These are phyloP conservation scores for Gila robusta DNA, from an alignment of 2,797 vertebrate genomes.

Conservation along the genomic window DNA sequence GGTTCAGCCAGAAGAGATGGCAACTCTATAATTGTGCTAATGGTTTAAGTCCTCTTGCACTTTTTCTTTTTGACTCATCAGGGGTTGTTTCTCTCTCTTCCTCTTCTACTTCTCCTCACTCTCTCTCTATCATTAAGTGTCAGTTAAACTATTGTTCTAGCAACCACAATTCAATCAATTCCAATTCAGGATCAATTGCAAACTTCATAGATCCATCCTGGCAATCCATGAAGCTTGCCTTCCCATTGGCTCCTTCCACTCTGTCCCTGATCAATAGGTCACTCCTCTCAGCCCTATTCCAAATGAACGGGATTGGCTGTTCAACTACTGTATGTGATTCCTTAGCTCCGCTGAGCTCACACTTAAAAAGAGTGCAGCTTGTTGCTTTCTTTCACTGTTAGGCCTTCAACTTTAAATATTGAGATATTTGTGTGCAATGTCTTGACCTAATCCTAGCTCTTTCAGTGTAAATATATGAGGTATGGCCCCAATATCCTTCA, in stretches of 20 bases:
- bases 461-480: neutral
- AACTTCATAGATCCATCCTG: constrained; percentile 18
- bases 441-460: neutral
- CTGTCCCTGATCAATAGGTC: constrained; percentile 47
- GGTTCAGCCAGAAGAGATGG: neutral
- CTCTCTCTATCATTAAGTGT: constrained; percentile 34
- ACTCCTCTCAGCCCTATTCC: constrained; percentile 46
- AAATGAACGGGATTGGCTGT: constrained; percentile 39
- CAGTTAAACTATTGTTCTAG: constrained; percentile 49
- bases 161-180: constrained; percentile 58
- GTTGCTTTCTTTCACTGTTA: constrained; percentile 3
- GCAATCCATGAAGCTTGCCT: constrained; percentile 39
- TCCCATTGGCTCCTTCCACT: constrained; percentile 37
- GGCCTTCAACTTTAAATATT: neutral
- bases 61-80: constrained; percentile 39
- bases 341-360: constrained; percentile 4
- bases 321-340: constrained; percentile 33
- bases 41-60: constrained; percentile 47
- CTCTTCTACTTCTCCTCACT: neutral
- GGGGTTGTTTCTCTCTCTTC: neutral
- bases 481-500: neutral
- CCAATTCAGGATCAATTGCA: constrained; percentile 48
- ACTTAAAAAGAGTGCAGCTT: neutral
- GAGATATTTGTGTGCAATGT: neutral
- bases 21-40: constrained; percentile 39